Evolutionary conservation across 64 coral and sea anemone genomes (phyloP).

Genomic region (Acropora yongei): DNA sequence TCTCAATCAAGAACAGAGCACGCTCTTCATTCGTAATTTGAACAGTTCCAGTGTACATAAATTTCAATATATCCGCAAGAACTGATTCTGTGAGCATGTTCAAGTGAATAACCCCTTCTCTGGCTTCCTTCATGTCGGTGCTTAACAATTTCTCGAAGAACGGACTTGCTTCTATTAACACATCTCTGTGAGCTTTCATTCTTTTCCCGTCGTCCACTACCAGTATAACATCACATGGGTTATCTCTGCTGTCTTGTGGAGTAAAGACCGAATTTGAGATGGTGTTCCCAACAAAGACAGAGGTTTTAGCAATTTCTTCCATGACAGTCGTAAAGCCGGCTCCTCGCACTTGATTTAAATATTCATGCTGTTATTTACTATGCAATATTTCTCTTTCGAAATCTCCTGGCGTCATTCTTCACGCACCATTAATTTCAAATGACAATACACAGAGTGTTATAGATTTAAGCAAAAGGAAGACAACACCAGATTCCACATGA

Average conservation of each 20-base stretch:
- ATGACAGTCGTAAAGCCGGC: neutral
- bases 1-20: neutral
- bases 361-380: neutral
- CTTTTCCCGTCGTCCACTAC: neutral
- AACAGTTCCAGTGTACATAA: slow-evolving; percentile 21
- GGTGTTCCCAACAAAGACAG: neutral
- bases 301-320: neutral
- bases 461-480: no score
- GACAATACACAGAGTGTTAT: no score
- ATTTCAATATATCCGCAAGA: slow-evolving; percentile 10
- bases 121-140: neutral
- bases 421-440: no score
- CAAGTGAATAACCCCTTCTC: neutral
- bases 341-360: neutral
- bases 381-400: neutral
- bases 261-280: neutral
- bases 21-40: neutral
- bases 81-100: slow-evolving; percentile 1
- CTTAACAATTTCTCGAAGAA: slow-evolving; percentile 31
- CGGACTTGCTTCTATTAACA: slow-evolving; percentile 5
- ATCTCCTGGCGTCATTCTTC: no score
- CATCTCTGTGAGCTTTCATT: slow-evolving; percentile 12
- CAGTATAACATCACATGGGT: slow-evolving; percentile 11
- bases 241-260: neutral
- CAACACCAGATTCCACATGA: no score